Evolutionary conservation across 2,797 vertebrate species (phyloP).

Genomic region (Lerista edwardsae): DNA sequence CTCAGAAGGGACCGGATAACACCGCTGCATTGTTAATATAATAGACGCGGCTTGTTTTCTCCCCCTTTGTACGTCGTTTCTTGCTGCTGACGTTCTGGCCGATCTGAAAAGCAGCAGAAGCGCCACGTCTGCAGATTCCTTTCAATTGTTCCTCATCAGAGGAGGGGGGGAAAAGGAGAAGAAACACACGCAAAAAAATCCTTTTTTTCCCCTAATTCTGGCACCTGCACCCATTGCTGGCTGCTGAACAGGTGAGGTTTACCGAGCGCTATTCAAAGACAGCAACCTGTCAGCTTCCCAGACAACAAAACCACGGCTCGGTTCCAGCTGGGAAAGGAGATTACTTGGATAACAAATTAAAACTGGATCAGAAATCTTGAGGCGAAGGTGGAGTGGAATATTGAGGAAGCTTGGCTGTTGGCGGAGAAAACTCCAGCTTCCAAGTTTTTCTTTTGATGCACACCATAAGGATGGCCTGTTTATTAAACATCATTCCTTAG

Average conservation of each 20-base stretch:
- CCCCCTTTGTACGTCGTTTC: constrained; percentile 48
- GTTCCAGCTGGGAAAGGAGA: constrained; percentile 72
- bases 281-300: constrained; percentile 73
- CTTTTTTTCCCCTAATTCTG: constrained; percentile 51
- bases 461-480: constrained; percentile 74
- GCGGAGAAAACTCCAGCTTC: constrained; percentile 67
- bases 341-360: constrained; percentile 83
- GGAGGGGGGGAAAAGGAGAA: too few species aligned
- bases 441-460: constrained; percentile 67
- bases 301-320: constrained; percentile 74
- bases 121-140: constrained; percentile 61
- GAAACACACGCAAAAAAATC: neutral
- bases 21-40: constrained; percentile 54
- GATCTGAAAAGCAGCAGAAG: constrained; percentile 58
- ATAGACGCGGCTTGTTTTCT: constrained; percentile 26
- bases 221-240: constrained; percentile 70
- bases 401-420: constrained; percentile 73
- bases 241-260: constrained; percentile 80
- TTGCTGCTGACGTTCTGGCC: constrained; percentile 49
- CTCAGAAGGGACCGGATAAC: constrained; percentile 44
- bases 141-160: constrained; percentile 59
- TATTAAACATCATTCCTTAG: constrained; percentile 77
- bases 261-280: constrained; percentile 74
- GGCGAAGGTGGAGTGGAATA: constrained; percentile 56
- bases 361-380: constrained; percentile 76